Conservation (phyloP, 2,888 invertebrate genomes). For the Gortyna flavago region DNA sequence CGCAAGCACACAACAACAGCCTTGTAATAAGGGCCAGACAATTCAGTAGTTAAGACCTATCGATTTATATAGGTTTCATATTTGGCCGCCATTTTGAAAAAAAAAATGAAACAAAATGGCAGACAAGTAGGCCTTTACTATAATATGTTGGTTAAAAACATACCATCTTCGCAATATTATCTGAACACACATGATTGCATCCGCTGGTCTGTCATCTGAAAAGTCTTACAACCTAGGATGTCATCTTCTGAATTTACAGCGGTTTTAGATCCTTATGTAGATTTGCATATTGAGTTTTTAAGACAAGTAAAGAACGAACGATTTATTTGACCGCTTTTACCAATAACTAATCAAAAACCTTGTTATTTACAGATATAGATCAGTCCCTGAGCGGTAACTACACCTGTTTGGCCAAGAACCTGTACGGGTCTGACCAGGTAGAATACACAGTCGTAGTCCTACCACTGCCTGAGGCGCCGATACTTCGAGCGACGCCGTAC, state of each 20-base stretch:
- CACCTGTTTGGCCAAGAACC: slow-evolving; percentile 94
- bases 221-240: not conserved
- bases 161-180: not conserved
- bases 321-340: not conserved
- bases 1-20: too few relatives aligned
- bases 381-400: slow-evolving; percentile 94
- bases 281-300: too few relatives aligned
- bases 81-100: not conserved
- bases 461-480: slow-evolving; percentile 93
- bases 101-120: not conserved
- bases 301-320: not conserved
- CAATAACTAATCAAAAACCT: not conserved
- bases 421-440: slow-evolving; percentile 95
- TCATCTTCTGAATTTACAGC: too few relatives aligned
- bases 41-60: too few relatives aligned
- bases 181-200: not conserved
- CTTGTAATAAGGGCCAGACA: too few relatives aligned
- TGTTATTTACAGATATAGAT: slow-evolving; percentile 80
- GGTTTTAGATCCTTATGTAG: too few relatives aligned
- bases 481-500: slow-evolving; percentile 89
- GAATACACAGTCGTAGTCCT: slow-evolving; percentile 94
- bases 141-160: not conserved
- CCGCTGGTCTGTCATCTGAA: not conserved
- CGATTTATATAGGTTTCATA: not conserved
- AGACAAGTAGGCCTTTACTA: too few relatives aligned